Percentiles rank a stretch among this genome's conserved stretches.
phyloP scores from a whole-genome alignment of 2,888 invertebrate genomes.

The Apamea anceps region DNA sequence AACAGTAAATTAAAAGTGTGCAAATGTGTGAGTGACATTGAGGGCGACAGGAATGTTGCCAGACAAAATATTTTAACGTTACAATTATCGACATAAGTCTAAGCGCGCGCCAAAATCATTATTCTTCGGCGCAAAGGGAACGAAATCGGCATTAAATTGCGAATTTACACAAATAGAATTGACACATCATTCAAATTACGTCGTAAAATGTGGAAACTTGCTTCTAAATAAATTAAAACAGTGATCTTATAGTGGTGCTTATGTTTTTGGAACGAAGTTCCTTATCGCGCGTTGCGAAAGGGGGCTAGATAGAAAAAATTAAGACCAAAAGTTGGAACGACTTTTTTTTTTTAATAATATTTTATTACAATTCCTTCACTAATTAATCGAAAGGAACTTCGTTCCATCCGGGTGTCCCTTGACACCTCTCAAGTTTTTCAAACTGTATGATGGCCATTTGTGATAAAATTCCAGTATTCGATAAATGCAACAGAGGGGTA shows the following conservation, averaged over 20 bases:
- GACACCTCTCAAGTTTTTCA: too few species aligned
- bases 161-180: constrained; percentile 50
- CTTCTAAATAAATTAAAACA: constrained; percentile 9
- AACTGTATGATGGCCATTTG: constrained; percentile 14
- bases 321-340: too few species aligned
- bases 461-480: neutral
- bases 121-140: neutral
- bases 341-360: too few species aligned
- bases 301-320: too few species aligned
- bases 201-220: neutral
- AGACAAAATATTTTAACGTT: neutral
- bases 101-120: neutral
- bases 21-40: neutral
- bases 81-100: neutral
- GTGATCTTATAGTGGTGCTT: neutral
- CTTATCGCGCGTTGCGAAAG: too few species aligned
- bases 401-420: too few species aligned
- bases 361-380: too few species aligned
- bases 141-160: constrained; percentile 16
- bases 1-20: neutral
- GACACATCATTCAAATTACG: constrained; percentile 41
- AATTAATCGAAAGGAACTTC: too few species aligned
- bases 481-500: neutral
- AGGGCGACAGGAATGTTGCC: neutral
- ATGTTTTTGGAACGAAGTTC: too few species aligned